phyloP scores from a whole-genome alignment of 1,140 invertebrate genomes.

The Hylaeus volcanicus region DNA sequence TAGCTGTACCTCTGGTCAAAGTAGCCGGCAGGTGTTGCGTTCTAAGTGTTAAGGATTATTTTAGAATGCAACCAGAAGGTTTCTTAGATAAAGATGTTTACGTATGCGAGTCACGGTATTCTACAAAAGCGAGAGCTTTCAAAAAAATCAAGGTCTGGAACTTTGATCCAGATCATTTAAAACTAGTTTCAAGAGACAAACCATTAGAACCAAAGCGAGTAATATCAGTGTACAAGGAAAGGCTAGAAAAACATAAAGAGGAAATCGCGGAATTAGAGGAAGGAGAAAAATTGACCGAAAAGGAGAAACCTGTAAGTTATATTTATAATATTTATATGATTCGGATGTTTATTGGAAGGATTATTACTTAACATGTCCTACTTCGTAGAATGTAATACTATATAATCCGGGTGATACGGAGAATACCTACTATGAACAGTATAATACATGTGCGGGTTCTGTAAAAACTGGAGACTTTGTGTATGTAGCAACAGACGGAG shows the following conservation, averaged over 20 bases:
- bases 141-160: constrained; percentile 98
- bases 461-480: constrained; percentile 96
- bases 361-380: constrained; percentile 1
- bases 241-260: constrained; percentile 94
- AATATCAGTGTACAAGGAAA: constrained; percentile 95
- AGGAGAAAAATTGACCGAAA: constrained; percentile 88
- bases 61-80: constrained; percentile 92
- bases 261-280: constrained; percentile 93
- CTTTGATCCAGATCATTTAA: constrained; percentile 84
- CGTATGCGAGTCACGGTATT: constrained; percentile 98
- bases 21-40: constrained; percentile 96
- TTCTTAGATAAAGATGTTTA: constrained; percentile 97
- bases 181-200: constrained; percentile 86
- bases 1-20: constrained; percentile 91
- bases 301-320: constrained; percentile 87
- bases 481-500: constrained; percentile 93
- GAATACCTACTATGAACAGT: constrained; percentile 95
- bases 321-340: constrained; percentile 16
- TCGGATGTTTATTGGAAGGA: not conserved
- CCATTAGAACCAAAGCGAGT: constrained; percentile 91
- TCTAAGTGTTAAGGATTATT: constrained; percentile 97
- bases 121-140: constrained; percentile 90
- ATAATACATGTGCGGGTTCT: constrained; percentile 90
- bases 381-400: constrained; percentile 85
- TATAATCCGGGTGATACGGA: constrained; percentile 87